Evolutionary conservation across 2,888 invertebrate genomes (phyloP).

Genomic region (Calliopum simillimum): DNA sequence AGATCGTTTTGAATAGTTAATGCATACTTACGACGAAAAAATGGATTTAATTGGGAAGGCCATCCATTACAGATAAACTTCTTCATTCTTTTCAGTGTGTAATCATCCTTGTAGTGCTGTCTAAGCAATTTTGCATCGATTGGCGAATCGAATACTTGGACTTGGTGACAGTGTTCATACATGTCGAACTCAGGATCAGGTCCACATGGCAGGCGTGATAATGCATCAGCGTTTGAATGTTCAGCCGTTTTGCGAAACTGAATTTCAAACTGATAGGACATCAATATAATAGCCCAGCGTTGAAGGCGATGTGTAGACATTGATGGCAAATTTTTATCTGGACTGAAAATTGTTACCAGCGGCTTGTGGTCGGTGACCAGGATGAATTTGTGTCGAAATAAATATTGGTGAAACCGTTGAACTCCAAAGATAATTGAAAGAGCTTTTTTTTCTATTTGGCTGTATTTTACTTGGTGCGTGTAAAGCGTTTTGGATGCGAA

Average conservation of each 20-base stretch:
- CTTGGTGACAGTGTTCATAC: conserved; percentile 21
- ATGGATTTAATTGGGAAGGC: not conserved
- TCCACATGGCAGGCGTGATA: no score
- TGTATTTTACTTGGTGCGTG: conserved; percentile 47
- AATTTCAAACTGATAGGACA: not conserved
- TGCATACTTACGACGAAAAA: conserved; percentile 14
- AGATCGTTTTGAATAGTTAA: conserved; percentile 23
- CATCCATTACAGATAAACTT: not conserved
- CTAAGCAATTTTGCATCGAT: not conserved
- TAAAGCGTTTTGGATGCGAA: conserved; percentile 41
- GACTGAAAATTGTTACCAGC: not conserved
- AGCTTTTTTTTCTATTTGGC: conserved; percentile 38
- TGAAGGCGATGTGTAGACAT: conserved; percentile 4
- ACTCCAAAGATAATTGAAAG: not conserved
- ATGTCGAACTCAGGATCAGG: no score
- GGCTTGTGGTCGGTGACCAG: conserved; percentile 3
- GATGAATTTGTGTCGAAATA: not conserved
- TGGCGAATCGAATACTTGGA: not conserved
- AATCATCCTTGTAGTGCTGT: not conserved
- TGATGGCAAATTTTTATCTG: not conserved
- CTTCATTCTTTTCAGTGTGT: not conserved
- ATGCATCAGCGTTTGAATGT: conserved; percentile 3
- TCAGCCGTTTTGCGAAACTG: not conserved
- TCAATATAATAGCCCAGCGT: not conserved
- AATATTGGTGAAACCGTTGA: conserved; percentile 1